A percentile compares a stretch with the other conserved stretches of the same genome.
These are phyloP conservation scores for Steinernema feltiae DNA, from an alignment of 1,140 invertebrate species.

Conservation along the genomic window DNA sequence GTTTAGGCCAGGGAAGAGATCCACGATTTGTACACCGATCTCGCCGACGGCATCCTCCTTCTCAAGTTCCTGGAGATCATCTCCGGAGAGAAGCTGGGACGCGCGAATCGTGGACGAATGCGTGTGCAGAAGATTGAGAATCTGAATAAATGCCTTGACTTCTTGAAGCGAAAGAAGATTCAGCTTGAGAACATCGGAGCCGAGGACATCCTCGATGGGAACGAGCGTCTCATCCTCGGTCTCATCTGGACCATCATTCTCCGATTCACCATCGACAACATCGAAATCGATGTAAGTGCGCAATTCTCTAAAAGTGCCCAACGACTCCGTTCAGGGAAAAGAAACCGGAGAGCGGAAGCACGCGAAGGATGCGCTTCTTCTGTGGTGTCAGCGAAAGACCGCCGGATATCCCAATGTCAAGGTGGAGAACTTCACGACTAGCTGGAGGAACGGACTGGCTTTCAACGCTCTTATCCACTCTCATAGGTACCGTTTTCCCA, in stretches of 20 bases:
- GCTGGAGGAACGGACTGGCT: slow-evolving; percentile 87
- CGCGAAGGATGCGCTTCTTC: slow-evolving; percentile 90
- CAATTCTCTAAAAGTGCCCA: not conserved
- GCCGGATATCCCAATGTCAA: slow-evolving; percentile 75
- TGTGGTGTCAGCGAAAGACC: slow-evolving; percentile 98
- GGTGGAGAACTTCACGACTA: slow-evolving; percentile 72
- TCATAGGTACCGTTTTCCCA: slow-evolving; percentile 63
- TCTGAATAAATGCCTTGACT: slow-evolving; percentile 93
- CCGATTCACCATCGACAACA: slow-evolving; percentile 77
- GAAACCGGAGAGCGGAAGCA: slow-evolving; percentile 96
- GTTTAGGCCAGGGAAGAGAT: slow-evolving; percentile 77
- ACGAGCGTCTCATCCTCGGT: slow-evolving; percentile 83
- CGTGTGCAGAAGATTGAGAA: slow-evolving; percentile 98
- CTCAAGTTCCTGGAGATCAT: slow-evolving; percentile 97
- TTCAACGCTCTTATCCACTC: slow-evolving; percentile 95
- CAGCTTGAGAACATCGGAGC: slow-evolving; percentile 93
- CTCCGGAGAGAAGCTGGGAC: slow-evolving; percentile 89
- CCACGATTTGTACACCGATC: slow-evolving; percentile 89
- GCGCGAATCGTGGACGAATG: slow-evolving; percentile 92
- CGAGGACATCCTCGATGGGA: slow-evolving; percentile 97
- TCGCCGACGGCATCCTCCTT: slow-evolving; percentile 87
- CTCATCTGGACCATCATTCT: slow-evolving; percentile 72
- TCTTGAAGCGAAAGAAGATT: slow-evolving; percentile 71
- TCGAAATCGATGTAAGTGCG: slow-evolving; percentile 84
- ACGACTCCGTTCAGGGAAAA: slow-evolving; percentile 69